phyloP scores from a whole-genome alignment of 2,888 invertebrate genomes.

The Sepioteuthis lessoniana region DNA sequence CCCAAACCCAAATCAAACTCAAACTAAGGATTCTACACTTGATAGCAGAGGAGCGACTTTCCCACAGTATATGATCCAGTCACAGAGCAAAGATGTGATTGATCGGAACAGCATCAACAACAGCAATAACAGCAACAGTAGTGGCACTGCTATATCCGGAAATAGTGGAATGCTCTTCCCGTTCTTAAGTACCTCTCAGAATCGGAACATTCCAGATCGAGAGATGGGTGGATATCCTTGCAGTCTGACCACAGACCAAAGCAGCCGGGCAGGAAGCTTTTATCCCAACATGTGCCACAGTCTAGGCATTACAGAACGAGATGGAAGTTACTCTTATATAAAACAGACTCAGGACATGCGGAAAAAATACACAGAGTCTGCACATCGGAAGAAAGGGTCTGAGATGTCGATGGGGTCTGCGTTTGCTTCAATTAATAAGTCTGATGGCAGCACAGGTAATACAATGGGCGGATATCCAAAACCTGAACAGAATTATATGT shows the following conservation, averaged over 20 bases:
- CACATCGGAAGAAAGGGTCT: slow-evolving; percentile 21
- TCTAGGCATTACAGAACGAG: neutral
- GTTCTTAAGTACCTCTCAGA: neutral
- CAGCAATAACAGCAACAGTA: neutral
- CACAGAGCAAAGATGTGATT: neutral
- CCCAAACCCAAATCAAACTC: neutral
- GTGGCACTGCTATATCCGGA: neutral
- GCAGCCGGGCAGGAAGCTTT: neutral
- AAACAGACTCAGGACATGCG: neutral
- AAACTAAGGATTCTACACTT: neutral
- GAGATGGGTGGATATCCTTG: slow-evolving; percentile 15
- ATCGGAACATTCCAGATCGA: slow-evolving; percentile 34
- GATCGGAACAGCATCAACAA: neutral
- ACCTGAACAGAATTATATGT: neutral
- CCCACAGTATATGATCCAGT: neutral
- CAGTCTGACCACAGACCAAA: neutral
- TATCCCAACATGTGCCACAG: slow-evolving; percentile 3
- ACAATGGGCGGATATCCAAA: neutral
- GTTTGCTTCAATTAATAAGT: neutral
- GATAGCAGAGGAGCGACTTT: neutral
- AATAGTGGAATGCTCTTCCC: neutral
- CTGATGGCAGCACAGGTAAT: neutral
- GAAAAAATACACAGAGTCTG: slow-evolving; percentile 40
- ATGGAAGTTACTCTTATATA: slow-evolving; percentile 37
- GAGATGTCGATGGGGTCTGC: slow-evolving; percentile 4